Percentiles rank a stretch among this genome's conserved stretches.
Evolutionary conservation across 1,140 invertebrate genomes (phyloP).

Genomic region (Diuraphis noxia): DNA sequence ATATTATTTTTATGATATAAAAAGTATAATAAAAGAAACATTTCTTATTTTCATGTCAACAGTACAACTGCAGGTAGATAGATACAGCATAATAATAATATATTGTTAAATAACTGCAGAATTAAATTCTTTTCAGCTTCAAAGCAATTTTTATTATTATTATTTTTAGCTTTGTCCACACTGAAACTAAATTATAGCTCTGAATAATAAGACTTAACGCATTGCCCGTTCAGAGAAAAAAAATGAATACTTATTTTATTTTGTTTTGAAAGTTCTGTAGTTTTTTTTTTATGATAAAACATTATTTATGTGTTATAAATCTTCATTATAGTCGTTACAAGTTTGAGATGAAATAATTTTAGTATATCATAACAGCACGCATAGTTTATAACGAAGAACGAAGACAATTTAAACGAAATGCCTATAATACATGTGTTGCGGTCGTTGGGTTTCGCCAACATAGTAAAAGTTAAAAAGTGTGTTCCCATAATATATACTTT

Average conservation of each 20-base stretch:
- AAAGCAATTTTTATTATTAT: background rate
- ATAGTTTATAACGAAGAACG: background rate
- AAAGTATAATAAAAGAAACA: background rate
- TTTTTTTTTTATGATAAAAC: background rate
- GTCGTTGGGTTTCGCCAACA: background rate
- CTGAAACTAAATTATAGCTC: background rate
- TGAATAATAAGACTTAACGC: background rate
- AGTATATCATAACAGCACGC: background rate
- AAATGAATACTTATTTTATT: conserved; percentile 7
- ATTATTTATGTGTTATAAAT: background rate
- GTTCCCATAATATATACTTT: background rate
- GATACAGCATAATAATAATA: background rate
- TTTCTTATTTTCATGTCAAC: background rate
- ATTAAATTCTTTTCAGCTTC: background rate
- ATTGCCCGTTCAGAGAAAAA: background rate
- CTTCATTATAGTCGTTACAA: background rate
- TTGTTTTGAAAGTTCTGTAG: background rate
- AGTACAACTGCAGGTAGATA: background rate
- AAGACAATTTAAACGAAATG: background rate
- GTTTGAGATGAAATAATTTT: background rate
- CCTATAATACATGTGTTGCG: background rate
- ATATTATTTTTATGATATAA: background rate
- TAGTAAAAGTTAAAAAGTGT: background rate
- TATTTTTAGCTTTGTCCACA: background rate
- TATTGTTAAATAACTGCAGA: background rate